Percentiles rank a stretch among this genome's conserved stretches.
phyloP scores from a whole-genome alignment of 2,113 vertebrate genomes.

The Antechinus flavipes region DNA sequence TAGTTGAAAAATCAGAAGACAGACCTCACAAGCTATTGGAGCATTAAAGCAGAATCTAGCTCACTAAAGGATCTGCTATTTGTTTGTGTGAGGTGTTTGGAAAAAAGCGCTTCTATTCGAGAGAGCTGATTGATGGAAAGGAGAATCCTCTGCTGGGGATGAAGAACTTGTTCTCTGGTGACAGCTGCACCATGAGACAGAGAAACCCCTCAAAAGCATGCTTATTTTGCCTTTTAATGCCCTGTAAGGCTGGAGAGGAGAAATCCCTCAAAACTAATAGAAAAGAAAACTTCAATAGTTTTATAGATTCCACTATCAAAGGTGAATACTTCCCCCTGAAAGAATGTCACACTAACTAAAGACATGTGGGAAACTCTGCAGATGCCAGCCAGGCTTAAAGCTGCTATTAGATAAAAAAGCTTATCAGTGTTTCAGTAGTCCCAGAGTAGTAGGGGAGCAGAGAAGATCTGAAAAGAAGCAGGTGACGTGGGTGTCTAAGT shows the following conservation, averaged over 20 bases:
- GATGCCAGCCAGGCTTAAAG: background rate
- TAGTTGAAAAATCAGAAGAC: background rate
- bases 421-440: background rate
- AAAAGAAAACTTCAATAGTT: background rate
- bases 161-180: background rate
- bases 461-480: background rate
- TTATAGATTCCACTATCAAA: background rate
- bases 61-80: background rate
- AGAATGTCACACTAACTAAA: background rate
- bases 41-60: background rate
- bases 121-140: background rate
- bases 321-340: background rate
- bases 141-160: background rate
- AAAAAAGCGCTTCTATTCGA: background rate
- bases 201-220: background rate
- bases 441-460: background rate
- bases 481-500: background rate
- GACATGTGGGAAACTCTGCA: background rate
- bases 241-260: background rate
- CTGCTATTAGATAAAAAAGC: background rate
- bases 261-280: background rate
- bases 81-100: background rate
- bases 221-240: background rate
- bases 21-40: background rate
- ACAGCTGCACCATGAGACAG: background rate